Conservation (phyloP, 2,113 vertebrate genomes). For the Tupaia chinensis region DNA sequence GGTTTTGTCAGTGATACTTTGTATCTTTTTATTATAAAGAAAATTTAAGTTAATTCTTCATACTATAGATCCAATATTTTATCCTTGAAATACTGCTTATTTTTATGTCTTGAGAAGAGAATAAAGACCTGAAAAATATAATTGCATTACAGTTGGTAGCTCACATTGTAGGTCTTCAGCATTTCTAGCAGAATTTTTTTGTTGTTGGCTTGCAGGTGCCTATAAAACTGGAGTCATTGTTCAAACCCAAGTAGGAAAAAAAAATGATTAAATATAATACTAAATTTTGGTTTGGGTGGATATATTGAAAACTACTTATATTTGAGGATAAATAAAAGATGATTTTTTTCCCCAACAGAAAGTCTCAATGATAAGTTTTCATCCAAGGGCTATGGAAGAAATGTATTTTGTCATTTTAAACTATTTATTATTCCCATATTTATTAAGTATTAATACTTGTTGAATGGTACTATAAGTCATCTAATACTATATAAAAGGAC, state of each 20-base stretch:
- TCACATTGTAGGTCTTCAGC: conserved; percentile 32
- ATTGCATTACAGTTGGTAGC: conserved; percentile 59
- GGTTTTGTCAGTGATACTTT: conserved; percentile 80
- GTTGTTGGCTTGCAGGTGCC: neutral
- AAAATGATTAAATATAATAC: conserved; percentile 5
- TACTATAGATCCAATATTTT: conserved; percentile 51
- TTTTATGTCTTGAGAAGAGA: conserved; percentile 73
- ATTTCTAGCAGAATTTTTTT: conserved; percentile 76
- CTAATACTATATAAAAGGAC: neutral
- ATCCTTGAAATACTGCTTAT: conserved; percentile 75
- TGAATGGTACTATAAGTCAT: neutral
- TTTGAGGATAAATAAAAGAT: conserved; percentile 33
- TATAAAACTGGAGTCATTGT: neutral
- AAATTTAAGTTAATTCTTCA: conserved; percentile 69
- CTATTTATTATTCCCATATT: neutral
- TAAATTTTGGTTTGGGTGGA: neutral
- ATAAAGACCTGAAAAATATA: conserved; percentile 75
- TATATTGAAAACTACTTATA: neutral
- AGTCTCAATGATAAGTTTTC: neutral
- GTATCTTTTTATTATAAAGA: conserved; percentile 60
- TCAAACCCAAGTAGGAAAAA: conserved; percentile 11
- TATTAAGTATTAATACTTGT: neutral
- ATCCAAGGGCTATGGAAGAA: neutral
- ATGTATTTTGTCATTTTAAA: neutral
- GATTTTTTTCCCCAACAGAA: neutral